Evolutionary conservation across 2,797 vertebrate genomes (phyloP), one percentile per base, ranked within the genome.

Genomic region (Lepidocolaptes lacrymiger): DNA sequence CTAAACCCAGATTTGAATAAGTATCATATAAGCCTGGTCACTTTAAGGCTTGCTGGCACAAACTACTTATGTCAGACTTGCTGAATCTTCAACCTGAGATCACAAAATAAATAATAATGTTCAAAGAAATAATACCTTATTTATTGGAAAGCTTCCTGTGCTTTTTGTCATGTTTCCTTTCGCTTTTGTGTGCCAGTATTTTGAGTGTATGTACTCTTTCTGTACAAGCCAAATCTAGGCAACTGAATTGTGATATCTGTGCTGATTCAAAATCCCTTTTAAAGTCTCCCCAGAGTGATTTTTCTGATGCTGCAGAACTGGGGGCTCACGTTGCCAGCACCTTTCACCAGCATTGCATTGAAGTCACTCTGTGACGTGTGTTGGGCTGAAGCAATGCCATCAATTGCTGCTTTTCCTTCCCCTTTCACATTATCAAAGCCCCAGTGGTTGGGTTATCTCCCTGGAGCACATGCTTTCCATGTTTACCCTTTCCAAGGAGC

Each of bases 331-430:
- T 68, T 75, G 9, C 51, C 34, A 74, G 39, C 48, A 52, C 2
- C 64, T 32, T 67, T 14, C 16, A 39, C 51, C 63, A 56, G 48
- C n/a, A 0, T 5, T 13, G n/a, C 34, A 0, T 26, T 34, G 8
- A 52, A 17, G 6, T 44, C 12, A 6, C 4, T 27, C 51, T 28
- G 0, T 14, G 37, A 14, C 1, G 1, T 6, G 22, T 7, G 1
- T 1, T 15, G 41, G 55, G 82, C 68, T 66, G 79, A 67, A 79
- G 82, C 56, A 26, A 37, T 18, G 20, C n/a, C 41, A 8, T n/a
- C 24, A 4, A 1, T 6, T 23, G 34, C 66, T 91, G 36, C 1
- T 49, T 88, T 62, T 41, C 80, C 79, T 75, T 84, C 44, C 20
- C 67, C 74, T 79, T 63, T 39, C 52, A 43, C 24, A 3, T 52